Evolutionary conservation across 2,888 invertebrate species (phyloP), one percentile per base, ranked within the genome.

Genomic region (Oxycera nigricornis): DNA sequence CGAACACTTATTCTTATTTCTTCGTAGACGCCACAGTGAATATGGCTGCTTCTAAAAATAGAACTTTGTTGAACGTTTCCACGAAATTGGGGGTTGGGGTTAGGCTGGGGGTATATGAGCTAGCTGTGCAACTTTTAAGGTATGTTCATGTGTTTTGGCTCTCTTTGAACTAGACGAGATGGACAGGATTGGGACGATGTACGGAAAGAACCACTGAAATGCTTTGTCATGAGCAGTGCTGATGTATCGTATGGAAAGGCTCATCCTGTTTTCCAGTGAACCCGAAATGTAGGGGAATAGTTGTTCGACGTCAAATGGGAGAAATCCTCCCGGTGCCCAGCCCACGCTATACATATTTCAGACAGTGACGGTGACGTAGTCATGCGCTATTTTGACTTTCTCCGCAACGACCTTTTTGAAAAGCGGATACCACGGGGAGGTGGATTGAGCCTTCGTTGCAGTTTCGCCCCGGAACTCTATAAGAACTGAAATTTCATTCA

Each of bases 401-500:
- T 28, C 31, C 52, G 24, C 50, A 2, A n/a, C 14, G 6, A 22
- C 59, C 59, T 28, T 24, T 55, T 24, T 28, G 28, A 28, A 11
- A 9, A 22, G 3, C 28, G 14, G 11, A 28, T 11, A 24, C 4
- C 11, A 24, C 59, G 59, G 41, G 24, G 2, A 30, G 70, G 17
- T n/a, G n/a, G 14, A 11, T 3, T 28, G 55, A 70, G 59, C 57
- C 61, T 72, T 72, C 35, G 26, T 31, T 30, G 35, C 65, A 55
- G 24, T 9, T 26, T 22, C 50, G 59, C n/a, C 62, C 67, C 26
- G 7, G 31, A 20, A 20, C 55, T 24, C 31, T 52, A 24, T 24
- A 68, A 24, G 73, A 41, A 55, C 11, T 31, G 22, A 72, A 76
- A 76, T 76, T 76, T 76, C 76, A 76, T 76, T 76, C 76, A 76